Conservation (phyloP, 2,797 vertebrate genomes). For the Halcyon smyrnensis region DNA sequence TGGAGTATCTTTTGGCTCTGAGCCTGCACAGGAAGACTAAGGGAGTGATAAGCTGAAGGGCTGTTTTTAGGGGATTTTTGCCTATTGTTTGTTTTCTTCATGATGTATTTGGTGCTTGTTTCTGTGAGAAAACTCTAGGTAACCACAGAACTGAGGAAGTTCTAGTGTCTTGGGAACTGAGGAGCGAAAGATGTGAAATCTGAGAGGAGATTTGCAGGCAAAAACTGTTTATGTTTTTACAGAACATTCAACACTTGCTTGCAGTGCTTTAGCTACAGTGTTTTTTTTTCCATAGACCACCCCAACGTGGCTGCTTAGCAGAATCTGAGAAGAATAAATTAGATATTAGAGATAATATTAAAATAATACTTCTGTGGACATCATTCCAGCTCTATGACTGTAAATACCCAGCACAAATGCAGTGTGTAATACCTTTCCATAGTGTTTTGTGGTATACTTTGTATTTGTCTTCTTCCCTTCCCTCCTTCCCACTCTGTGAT, state of each 20-base stretch:
- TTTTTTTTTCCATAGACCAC: background rate
- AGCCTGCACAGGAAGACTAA: conserved; percentile 38
- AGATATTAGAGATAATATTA: background rate
- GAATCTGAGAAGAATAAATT: background rate
- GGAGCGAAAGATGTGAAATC: conserved; percentile 14
- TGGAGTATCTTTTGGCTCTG: conserved; percentile 19
- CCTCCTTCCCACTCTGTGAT: background rate
- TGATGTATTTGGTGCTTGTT: background rate
- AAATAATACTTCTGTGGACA: background rate
- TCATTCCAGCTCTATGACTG: background rate
- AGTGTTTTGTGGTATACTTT: background rate
- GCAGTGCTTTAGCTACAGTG: conserved; percentile 13
- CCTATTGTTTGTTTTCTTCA: conserved; percentile 28
- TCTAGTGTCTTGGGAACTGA: conserved; percentile 12
- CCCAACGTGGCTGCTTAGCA: background rate
- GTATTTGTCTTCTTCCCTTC: background rate
- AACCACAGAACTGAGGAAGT: conserved; percentile 23
- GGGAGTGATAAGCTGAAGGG: conserved; percentile 14
- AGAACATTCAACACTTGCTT: conserved; percentile 14
- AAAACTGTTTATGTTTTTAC: conserved; percentile 43
- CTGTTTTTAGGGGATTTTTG: conserved; percentile 39
- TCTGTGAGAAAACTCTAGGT: conserved; percentile 26
- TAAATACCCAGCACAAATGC: background rate
- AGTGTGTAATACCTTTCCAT: background rate
- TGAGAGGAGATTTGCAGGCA: conserved; percentile 5